These are phyloP conservation scores for Cebus imitator DNA, from an alignment of 2,113 vertebrate genomes.

Conservation along the genomic window DNA sequence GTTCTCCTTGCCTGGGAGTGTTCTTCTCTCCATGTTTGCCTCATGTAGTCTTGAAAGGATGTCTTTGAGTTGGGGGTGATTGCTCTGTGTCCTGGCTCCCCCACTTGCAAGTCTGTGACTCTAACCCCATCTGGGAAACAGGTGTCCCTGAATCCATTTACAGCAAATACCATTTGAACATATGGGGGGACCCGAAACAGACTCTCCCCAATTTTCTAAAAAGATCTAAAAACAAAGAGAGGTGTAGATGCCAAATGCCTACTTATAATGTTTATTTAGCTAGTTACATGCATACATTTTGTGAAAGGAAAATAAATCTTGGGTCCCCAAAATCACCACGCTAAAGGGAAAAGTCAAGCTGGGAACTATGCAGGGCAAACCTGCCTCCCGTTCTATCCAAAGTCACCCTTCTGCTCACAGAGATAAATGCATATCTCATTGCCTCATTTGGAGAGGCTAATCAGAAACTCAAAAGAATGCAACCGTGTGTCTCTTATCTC, in stretches of 20 bases:
- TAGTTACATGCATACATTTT: fast-evolving
- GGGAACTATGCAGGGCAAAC: no score
- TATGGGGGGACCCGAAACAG: background rate
- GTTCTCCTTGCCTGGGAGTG: background rate
- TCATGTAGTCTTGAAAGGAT: background rate
- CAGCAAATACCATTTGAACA: fast-evolving
- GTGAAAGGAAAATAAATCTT: no score
- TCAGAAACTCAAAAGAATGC: no score
- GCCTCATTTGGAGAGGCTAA: no score
- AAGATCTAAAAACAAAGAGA: background rate
- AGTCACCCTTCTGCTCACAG: no score
- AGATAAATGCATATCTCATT: no score
- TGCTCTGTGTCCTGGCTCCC: background rate
- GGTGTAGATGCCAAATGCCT: background rate
- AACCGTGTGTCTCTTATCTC: no score
- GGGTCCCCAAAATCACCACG: no score
- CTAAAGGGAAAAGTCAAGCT: no score
- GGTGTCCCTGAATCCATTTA: background rate
- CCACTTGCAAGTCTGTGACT: background rate
- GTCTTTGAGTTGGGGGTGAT: fast-evolving
- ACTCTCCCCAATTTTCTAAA: background rate
- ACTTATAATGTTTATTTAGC: fast-evolving
- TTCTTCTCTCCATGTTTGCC: no score
- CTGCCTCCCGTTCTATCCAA: no score
- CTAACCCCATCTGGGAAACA: background rate